Conservation (phyloP, 2,113 vertebrate genomes). For the Haemorhous mexicanus region DNA sequence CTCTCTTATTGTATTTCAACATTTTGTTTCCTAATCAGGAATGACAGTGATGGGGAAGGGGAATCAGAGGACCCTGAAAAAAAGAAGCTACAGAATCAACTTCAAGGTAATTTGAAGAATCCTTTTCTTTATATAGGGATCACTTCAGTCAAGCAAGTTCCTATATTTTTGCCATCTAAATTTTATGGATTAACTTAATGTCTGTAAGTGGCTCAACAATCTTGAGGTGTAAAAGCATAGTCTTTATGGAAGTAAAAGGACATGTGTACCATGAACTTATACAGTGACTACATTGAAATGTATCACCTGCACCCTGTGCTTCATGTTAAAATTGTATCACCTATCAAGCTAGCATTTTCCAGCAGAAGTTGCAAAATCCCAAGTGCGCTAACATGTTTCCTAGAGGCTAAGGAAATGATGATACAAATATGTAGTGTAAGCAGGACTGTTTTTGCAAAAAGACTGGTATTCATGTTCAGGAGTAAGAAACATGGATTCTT, state of each 20-base stretch:
- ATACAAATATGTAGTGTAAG: neutral
- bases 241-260: neutral
- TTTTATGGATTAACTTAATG: neutral
- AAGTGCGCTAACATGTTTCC: neutral
- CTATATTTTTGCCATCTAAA: neutral
- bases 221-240: neutral
- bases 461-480: neutral
- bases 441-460: neutral
- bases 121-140: neutral
- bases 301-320: neutral
- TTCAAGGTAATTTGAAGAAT: constrained; percentile 83
- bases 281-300: neutral
- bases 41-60: constrained; percentile 95
- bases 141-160: neutral
- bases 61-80: constrained; percentile 94
- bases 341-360: neutral
- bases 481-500: neutral
- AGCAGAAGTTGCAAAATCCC: neutral
- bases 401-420: neutral
- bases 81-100: constrained; percentile 97
- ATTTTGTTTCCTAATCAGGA: constrained; percentile 75
- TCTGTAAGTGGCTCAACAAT: neutral
- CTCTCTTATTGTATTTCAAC: neutral
- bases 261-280: neutral
- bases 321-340: neutral